phyloP scores from a whole-genome alignment of 2,888 invertebrate species.

The Bruchidius siliquastri region DNA sequence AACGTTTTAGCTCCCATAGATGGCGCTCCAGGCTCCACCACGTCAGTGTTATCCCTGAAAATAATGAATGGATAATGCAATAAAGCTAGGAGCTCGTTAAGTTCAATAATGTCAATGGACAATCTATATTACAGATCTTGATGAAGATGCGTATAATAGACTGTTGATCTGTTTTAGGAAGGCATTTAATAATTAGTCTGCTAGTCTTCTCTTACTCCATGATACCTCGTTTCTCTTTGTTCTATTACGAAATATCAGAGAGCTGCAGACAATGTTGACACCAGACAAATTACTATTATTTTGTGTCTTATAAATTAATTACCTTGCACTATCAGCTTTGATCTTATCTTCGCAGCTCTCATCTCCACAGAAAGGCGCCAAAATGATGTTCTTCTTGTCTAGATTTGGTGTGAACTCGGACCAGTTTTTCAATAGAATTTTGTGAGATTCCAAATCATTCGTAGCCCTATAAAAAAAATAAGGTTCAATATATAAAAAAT shows the following conservation, averaged over 20 bases:
- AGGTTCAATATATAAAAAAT: not conserved
- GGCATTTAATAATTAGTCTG: too few relatives aligned
- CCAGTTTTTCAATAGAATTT: conserved; percentile 72
- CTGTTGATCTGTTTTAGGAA: too few relatives aligned
- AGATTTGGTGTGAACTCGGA: conserved; percentile 71
- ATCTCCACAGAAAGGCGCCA: conserved; percentile 93
- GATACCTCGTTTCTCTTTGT: too few relatives aligned
- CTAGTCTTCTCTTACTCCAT: too few relatives aligned
- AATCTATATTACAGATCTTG: too few relatives aligned
- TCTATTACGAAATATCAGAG: not conserved
- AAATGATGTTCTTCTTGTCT: conserved; percentile 84
- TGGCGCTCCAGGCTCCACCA: conserved; percentile 73
- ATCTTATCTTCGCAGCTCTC: conserved; percentile 88
- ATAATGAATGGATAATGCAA: conserved; percentile 13
- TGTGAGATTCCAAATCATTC: conserved; percentile 69
- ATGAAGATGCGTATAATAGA: too few relatives aligned
- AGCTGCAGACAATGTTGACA: too few relatives aligned
- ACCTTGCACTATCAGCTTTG: conserved; percentile 92
- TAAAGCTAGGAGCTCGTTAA: too few relatives aligned
- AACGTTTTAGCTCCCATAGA: conserved; percentile 98
- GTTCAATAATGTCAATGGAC: too few relatives aligned
- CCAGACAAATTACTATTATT: too few relatives aligned
- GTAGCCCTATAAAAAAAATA: conserved; percentile 65
- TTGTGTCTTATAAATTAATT: conserved; percentile 22
- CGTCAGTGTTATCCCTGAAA: conserved; percentile 60